Conservation (phyloP, 2,888 invertebrate species). For the Calameuta idolon region DNA sequence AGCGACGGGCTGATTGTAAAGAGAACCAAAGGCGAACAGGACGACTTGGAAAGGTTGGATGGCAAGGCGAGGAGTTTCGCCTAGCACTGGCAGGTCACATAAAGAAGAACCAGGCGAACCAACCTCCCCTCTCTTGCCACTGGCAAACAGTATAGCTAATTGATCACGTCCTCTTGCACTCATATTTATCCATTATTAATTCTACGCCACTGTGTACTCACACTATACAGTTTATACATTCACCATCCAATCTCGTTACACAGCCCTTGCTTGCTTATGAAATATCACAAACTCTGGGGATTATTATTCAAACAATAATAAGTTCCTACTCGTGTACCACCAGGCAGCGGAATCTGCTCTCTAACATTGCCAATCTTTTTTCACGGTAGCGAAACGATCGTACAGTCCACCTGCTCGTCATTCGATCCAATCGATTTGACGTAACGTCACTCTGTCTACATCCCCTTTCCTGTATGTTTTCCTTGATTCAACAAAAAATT, state of each 20-base stretch:
- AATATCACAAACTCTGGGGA: conserved; percentile 46
- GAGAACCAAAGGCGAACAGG: background rate
- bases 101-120: conserved; percentile 8
- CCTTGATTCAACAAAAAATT: background rate
- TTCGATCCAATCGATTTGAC: background rate
- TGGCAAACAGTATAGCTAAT: conserved; percentile 17
- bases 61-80: background rate
- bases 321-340: conserved; percentile 27
- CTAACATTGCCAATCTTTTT: conserved; percentile 21
- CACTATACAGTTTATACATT: conserved; percentile 16
- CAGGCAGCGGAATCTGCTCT: background rate
- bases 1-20: background rate
- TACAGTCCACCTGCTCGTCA: background rate
- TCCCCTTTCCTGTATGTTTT: background rate
- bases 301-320: conserved; percentile 50
- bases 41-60: background rate
- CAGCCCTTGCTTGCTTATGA: conserved; percentile 46
- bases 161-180: conserved; percentile 22
- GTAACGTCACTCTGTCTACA: background rate
- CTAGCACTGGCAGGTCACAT: background rate
- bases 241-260: conserved; percentile 42
- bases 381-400: background rate
- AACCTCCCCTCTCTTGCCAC: background rate
- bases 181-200: conserved; percentile 26
- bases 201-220: conserved; percentile 6